Percentiles rank a stretch among this genome's conserved stretches.
phyloP scores from a whole-genome alignment of 2,113 vertebrate species.

The Psephotus haematonotus region DNA sequence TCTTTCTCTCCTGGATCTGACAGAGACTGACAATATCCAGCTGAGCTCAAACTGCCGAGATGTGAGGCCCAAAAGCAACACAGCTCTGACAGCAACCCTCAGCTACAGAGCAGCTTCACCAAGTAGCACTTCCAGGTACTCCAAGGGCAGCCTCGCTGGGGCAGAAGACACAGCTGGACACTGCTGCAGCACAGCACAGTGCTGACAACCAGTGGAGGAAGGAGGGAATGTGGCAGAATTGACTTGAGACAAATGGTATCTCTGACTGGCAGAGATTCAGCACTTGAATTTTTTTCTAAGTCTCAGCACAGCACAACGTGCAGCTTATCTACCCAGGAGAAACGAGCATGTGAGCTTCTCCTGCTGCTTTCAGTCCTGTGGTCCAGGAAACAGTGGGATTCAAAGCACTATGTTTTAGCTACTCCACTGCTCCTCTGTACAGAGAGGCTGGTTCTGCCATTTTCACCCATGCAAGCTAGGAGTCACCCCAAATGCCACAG shows the following conservation, averaged over 20 bases:
- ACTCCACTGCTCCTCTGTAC: background rate
- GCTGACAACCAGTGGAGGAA: slow-evolving; percentile 44
- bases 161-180: background rate
- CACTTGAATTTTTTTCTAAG: background rate
- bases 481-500: background rate
- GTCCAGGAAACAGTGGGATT: background rate
- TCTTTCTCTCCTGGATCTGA: background rate
- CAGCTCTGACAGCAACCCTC: background rate
- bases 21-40: background rate
- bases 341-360: background rate
- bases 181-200: background rate
- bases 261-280: background rate
- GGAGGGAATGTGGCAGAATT: slow-evolving; percentile 9
- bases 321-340: background rate
- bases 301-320: background rate
- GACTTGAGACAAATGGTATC: background rate
- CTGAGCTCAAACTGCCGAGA: background rate
- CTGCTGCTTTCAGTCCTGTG: background rate
- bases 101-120: background rate
- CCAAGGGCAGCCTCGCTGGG: background rate
- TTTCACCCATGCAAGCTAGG: background rate
- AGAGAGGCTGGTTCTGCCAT: background rate
- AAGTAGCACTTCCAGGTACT: background rate
- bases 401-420: background rate
- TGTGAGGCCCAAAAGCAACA: rapidly evolving